Conservation (phyloP, 2,797 vertebrate genomes). For the Perodicticus potto region DNA sequence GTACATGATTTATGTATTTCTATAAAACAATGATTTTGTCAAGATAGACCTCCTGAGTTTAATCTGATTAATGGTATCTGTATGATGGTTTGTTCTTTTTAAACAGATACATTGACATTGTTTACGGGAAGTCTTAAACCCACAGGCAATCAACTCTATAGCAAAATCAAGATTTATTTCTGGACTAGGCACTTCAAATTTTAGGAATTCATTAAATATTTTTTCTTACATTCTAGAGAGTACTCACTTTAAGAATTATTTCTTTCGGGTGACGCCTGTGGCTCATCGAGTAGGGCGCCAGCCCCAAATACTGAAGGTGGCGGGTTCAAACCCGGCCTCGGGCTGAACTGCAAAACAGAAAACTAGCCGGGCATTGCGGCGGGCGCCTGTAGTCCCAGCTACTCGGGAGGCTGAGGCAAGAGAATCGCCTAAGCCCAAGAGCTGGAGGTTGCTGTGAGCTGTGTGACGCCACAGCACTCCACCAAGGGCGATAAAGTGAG, state of each 20-base stretch:
- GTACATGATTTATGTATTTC: slow-evolving; percentile 81
- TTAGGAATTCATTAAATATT: slow-evolving; percentile 81
- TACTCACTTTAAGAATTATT: slow-evolving; percentile 60
- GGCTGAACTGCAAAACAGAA: no score
- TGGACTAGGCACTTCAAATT: slow-evolving; percentile 77
- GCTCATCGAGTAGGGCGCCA: no score
- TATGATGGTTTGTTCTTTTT: slow-evolving; percentile 84
- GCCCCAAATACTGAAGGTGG: no score
- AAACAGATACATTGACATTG: slow-evolving; percentile 89
- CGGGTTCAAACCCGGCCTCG: no score
- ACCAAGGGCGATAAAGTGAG: no score
- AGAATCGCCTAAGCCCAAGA: no score
- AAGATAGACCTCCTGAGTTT: slow-evolving; percentile 82
- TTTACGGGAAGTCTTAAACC: slow-evolving; percentile 90
- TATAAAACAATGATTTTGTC: slow-evolving; percentile 83
- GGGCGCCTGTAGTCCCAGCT: no score
- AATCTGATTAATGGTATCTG: slow-evolving; percentile 82
- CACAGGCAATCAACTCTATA: slow-evolving; percentile 87
- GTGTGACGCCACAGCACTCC: no score
- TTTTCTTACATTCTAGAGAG: slow-evolving; percentile 78
- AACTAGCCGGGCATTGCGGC: no score
- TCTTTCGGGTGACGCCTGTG: not conserved
- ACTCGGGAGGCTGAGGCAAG: no score
- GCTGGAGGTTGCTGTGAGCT: no score
- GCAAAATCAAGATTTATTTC: slow-evolving; percentile 89